Evolutionary conservation across 2,113 vertebrate species (phyloP), one percentile per base, ranked within the genome.

Genomic region (Erythrocercus mccallii): DNA sequence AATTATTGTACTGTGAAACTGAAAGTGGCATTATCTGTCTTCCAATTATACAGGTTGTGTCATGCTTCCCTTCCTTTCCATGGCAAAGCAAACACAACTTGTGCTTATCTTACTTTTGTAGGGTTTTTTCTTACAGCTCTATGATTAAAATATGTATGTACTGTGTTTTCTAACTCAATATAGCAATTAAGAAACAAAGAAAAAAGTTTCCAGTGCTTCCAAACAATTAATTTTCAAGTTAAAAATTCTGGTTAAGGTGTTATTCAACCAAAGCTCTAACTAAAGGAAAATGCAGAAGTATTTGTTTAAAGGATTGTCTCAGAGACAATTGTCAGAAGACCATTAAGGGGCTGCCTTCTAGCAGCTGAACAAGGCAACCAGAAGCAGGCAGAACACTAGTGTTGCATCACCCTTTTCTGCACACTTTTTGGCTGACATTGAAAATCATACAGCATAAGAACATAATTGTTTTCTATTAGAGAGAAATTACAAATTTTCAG

Each of bases 381-480:
- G n/a, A n/a, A 86, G 33, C 53, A 38, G 30, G 15, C 21, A 60
- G 33, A 62, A 5, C 6, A 9, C 12, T 30, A 10, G 10, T 19
- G 8, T 54, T 80, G 9, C 31, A n/a, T n/a, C 2, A 6, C 61
- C 17, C 11, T 71, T 85, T 74, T 53, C 30, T 79, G 28, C 45
- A 45, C 5, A 6, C 3, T 66, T 92, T 6, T 5, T 40, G 54
- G 17, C 21, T 90, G 56, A 28, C 15, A 4, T 22, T 44, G 51
- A 31, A 57, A 53, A 45, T 81, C 25, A n/a, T 7, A 9, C 24
- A 69, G 9, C 31, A 35, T 9, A 19, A 44, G 23, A 68, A 54
- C 1, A 14, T 51, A 31, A 38, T 11, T 0, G 0, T 73, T 48
- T 54, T 62, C 51, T 66, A 0, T 50, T 50, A 64, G 22, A 61